phyloP scores from a whole-genome alignment of 53 echinoderm and acorn worm species.

The Holothuria leucospilota region DNA sequence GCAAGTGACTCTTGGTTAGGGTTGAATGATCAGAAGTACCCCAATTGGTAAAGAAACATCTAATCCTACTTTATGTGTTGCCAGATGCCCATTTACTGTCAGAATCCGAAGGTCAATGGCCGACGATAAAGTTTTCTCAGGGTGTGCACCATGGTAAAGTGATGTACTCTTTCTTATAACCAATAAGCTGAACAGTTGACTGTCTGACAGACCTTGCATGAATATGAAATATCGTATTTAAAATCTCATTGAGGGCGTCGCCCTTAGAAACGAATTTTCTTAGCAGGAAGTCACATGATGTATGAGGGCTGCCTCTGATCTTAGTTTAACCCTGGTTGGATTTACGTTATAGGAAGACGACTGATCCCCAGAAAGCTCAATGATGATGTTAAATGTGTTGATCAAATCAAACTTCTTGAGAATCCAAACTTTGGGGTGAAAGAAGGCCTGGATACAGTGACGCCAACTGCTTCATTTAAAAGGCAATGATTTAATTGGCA shows the following conservation, averaged over 20 bases:
- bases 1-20: conserved; percentile 5
- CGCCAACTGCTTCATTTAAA: background rate
- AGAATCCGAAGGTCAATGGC: conserved; percentile 21
- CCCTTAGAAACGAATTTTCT: background rate
- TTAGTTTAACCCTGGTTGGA: background rate
- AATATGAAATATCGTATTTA: background rate
- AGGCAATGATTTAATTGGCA: background rate
- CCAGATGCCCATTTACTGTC: conserved; percentile 2
- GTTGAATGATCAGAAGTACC: conserved; percentile 32
- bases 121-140: conserved; percentile 30
- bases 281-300: conserved; percentile 19
- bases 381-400: background rate
- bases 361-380: background rate
- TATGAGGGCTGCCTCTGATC: background rate
- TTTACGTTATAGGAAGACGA: background rate
- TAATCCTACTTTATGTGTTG: conserved; percentile 6
- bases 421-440: background rate
- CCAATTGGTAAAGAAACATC: conserved; percentile 19
- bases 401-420: too few species aligned
- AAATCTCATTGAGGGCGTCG: conserved; percentile 20
- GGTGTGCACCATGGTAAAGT: background rate
- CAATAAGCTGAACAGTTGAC: background rate
- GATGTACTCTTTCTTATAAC: background rate
- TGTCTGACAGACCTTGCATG: background rate
- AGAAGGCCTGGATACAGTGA: background rate